Evolutionary conservation across 2,888 invertebrate genomes (phyloP), one percentile per base, ranked within the genome.

Genomic region (Diaprepes abbreviatus): DNA sequence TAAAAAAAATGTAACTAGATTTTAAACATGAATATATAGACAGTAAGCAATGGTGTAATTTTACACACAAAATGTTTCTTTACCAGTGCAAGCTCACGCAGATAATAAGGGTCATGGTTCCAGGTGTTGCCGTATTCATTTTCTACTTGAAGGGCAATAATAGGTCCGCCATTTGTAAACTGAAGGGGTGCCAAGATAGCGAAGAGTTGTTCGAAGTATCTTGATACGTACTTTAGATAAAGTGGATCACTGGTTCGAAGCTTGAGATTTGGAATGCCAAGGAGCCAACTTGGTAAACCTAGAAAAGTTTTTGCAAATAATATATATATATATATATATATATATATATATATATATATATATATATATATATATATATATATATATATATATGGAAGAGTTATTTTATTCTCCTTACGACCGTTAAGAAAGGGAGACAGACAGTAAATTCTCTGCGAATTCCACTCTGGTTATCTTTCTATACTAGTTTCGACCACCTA

Each of bases 101-200:
- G 76, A 77, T 88, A 88, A 9, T 76, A 74, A 1, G 72, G 71
- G 33, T 77, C 77, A 16, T 24, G n/a, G 67, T 74, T 60, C 35
- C 73, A 58, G 59, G 96, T 82, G 96, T 96, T 83, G 0, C 77
- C 77, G 50, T 77, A 77, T 64, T 76, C 76, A 14, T 98, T 98
- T 85, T 97, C 97, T 21, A 95, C 89, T 78, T 95, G 95, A 35
- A 95, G 90, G 87, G 93, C 90, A 68, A 96, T 94, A 28, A 96
- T 90, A 0, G 94, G 93, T 0, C 95, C 96, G 0, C 94, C 94
- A 78, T 93, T 93, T 28, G 86, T 87, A 76, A 90, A 88, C 7
- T 90, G 84, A 7, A 85, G 82, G 0, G 86, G 86, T 17, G 83
- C 79, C 0, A 90, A 74, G 70, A 82, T 83, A 3, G 84, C 80